Evolutionary conservation across 2,888 invertebrate genomes (phyloP), one percentile per base, ranked within the genome.

Genomic region (Dermolepida albohirtum): DNA sequence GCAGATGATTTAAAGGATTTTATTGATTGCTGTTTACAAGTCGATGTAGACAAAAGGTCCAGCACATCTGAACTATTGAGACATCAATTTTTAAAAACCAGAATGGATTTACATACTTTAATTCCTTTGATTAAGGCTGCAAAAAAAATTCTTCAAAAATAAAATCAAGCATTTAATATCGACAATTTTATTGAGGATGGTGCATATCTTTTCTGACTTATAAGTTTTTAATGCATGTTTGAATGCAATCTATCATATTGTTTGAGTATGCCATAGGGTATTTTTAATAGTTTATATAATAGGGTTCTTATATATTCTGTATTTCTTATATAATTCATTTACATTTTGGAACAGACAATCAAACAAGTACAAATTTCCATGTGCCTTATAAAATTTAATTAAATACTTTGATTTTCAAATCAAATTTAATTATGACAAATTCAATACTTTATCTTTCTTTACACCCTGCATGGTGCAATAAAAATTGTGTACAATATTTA

Each of bases 51-150:
- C 68, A 85, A 87, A 71, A 85, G 96, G 72, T 92, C 93, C 1
- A 88, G 90, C 0, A 93, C 96, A 0, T 87, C 88, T 6, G 91
- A 95, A 77, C 86, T 96, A 5, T 85, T 96, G n/a, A 81, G 84
- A 1, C 95, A 96, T 83, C 89, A 90, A 0, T 95, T 96, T 85
- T 85, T 96, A 50, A 84, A 88, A 44, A 91, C 92, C 74, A 90
- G 94, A 64, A 93, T 93, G 84, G 92, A 94, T 76, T 86, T 97
- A 14, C 86, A 88, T 64, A 92, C 94, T 0, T 86, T 98, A 39
- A 92, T 92, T 69, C 96, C 97, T 29, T 89, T 97, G 70, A 98
- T 98, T 74, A 90, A 90, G 79, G 97, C 96, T 55, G 97, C 97
- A 50, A 95, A 95, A 78, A 91, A 91, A 81, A 92, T 95, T 76